Conservation (phyloP, 2,797 vertebrate species). For the Catharus ustulatus region DNA sequence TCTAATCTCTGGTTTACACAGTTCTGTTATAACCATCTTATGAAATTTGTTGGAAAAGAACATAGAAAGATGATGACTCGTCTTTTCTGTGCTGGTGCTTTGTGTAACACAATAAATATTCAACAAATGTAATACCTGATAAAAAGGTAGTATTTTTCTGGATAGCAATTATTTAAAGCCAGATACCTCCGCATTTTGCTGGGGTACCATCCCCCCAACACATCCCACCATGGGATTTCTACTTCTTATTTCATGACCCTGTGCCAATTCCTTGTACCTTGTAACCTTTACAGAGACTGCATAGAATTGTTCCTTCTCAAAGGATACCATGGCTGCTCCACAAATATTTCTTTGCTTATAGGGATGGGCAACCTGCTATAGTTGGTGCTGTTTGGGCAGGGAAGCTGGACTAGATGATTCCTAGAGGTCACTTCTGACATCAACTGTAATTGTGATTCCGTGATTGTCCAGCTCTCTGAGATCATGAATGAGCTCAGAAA, state of each 20-base stretch:
- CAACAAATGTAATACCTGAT: background rate
- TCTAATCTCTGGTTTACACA: background rate
- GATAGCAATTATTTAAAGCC: background rate
- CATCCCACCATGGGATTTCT: background rate
- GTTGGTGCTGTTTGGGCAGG: background rate
- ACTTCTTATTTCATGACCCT: background rate
- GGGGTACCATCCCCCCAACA: accelerated
- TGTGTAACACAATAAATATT: background rate
- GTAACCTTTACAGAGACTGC: background rate
- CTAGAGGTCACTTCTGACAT: background rate
- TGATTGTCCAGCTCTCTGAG: background rate
- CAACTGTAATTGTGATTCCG: background rate
- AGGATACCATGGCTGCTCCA: accelerated
- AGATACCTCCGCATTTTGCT: accelerated
- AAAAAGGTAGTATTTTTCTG: background rate
- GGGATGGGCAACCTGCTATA: background rate
- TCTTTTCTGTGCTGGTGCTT: background rate
- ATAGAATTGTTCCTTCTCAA: background rate
- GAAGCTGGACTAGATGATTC: background rate
- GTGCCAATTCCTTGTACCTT: background rate
- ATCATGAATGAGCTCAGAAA: background rate
- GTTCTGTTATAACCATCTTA: background rate
- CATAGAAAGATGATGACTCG: background rate
- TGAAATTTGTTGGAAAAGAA: background rate
- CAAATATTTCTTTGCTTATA: background rate